These are phyloP conservation scores for Leptopterna dolabrata DNA, from an alignment of 2,888 invertebrate genomes.

Conservation along the genomic window DNA sequence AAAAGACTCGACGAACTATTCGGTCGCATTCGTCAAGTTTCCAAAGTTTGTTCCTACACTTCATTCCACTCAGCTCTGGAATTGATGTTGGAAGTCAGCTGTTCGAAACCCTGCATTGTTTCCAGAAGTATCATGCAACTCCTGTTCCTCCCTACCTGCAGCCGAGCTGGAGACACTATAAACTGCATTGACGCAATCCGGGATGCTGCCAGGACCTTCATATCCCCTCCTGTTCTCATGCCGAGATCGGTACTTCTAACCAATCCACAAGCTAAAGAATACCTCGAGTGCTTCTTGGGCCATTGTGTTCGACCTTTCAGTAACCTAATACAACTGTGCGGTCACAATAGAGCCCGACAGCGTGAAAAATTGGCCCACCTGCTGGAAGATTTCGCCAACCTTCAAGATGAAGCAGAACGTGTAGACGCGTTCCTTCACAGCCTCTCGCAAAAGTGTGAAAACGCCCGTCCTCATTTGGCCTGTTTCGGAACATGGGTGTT, in stretches of 20 bases:
- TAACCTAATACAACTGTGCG: constrained; percentile 86
- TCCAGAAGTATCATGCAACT: constrained; percentile 91
- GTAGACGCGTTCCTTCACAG: constrained; percentile 86
- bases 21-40: constrained; percentile 82
- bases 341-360: constrained; percentile 95
- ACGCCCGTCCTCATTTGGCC: constrained; percentile 79
- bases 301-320: constrained; percentile 90
- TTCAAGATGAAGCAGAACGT: constrained; percentile 95
- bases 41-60: constrained; percentile 81
- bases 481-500: constrained; percentile 96
- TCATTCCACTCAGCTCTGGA: constrained; percentile 88
- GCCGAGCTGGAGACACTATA: constrained; percentile 72
- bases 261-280: constrained; percentile 82
- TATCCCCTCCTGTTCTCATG: constrained; percentile 88
- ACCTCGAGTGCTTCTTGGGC: constrained; percentile 87
- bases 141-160: constrained; percentile 74
- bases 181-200: constrained; percentile 82
- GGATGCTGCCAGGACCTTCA: constrained; percentile 88
- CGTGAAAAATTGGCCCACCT: constrained; percentile 91
- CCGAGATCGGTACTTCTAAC: constrained; percentile 77
- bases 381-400: constrained; percentile 87
- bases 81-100: constrained; percentile 93
- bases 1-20: constrained; percentile 85
- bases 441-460: constrained; percentile 76
- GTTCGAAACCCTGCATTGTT: constrained; percentile 87